These are phyloP conservation scores for Brachionichthys hirsutus DNA, from an alignment of 2,113 vertebrate genomes.

Conservation along the genomic window DNA sequence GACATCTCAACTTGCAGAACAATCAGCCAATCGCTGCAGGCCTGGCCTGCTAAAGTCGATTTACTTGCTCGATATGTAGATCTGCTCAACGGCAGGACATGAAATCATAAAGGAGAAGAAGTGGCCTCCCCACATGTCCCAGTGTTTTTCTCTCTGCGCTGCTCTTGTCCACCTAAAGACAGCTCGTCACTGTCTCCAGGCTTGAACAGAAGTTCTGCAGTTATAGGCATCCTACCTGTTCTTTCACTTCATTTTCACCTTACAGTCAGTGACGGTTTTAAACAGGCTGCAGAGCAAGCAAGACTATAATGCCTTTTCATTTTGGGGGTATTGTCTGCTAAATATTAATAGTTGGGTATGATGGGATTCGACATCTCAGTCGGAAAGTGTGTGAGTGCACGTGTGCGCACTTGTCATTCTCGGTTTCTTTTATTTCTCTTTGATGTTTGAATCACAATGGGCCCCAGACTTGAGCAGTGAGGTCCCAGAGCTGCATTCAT, in stretches of 20 bases:
- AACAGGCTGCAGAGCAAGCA: conserved; percentile 13
- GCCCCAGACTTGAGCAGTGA: conserved; percentile 27
- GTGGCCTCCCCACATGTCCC: neutral
- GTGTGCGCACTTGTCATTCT: neutral
- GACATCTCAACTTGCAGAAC: no score
- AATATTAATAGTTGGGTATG: conserved; percentile 40
- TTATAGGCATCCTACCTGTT: neutral
- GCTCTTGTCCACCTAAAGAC: conserved; percentile 8
- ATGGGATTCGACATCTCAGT: conserved; percentile 34
- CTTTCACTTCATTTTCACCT: conserved; percentile 36
- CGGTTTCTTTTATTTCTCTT: conserved; percentile 51
- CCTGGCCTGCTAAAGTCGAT: no score
- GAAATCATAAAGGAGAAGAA: no score
- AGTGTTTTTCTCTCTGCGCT: neutral
- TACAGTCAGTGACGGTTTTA: conserved; percentile 17
- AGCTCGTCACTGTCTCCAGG: conserved; percentile 3
- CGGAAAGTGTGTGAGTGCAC: neutral
- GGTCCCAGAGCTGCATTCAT: conserved; percentile 35
- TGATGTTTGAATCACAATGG: conserved; percentile 55
- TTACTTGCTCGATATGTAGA: no score
- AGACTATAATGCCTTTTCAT: conserved; percentile 34
- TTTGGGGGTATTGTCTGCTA: conserved; percentile 46
- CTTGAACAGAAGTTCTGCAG: conserved; percentile 6
- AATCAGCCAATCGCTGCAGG: no score
- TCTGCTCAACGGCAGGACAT: no score